Percentiles rank a stretch among this genome's conserved stretches.
Conservation (phyloP, 2,797 vertebrate genomes). For the Characodon lateralis region DNA sequence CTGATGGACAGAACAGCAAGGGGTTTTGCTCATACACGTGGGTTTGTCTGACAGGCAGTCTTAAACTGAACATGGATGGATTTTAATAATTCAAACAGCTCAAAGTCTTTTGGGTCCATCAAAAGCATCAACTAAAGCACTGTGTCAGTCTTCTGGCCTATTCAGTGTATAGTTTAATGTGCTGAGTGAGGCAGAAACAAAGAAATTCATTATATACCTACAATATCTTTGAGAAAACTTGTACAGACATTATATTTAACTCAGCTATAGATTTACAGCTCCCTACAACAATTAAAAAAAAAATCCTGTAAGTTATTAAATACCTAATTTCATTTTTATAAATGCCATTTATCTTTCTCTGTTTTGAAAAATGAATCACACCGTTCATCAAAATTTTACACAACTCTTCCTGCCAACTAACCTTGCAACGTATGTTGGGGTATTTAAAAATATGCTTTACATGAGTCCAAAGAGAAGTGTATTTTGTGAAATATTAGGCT, state of each 20-base stretch:
- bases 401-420: background rate
- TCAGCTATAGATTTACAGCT: background rate
- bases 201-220: background rate
- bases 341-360: background rate
- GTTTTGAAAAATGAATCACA: background rate
- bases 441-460: background rate
- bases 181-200: background rate
- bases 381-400: background rate
- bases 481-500: background rate
- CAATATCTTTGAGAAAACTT: background rate
- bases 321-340: no score
- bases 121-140: conserved; percentile 33
- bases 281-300: background rate
- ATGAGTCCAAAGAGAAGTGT: background rate
- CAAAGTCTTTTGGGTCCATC: conserved; percentile 26
- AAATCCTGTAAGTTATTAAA: background rate
- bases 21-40: conserved; percentile 3
- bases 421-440: background rate
- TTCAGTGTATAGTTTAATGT: background rate
- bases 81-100: conserved; percentile 55
- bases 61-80: conserved; percentile 12
- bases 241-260: background rate
- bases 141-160: conserved; percentile 16
- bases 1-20: conserved; percentile 13
- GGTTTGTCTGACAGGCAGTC: background rate